Percentiles rank a stretch among this genome's conserved stretches.
Conservation (phyloP, 1,140 invertebrate species). For the Drosophila auraria region DNA sequence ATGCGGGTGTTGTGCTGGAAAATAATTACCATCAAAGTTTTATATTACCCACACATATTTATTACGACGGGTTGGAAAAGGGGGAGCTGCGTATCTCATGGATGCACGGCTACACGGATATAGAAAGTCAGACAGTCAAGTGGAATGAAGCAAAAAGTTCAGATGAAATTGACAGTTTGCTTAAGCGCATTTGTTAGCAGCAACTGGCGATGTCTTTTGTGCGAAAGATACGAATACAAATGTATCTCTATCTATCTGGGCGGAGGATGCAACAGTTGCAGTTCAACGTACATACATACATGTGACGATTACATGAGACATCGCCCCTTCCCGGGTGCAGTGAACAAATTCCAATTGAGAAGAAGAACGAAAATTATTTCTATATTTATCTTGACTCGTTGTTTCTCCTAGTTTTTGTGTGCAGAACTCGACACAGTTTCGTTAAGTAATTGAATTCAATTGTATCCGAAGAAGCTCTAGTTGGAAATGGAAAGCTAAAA, state of each 20-base stretch:
- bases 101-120: slow-evolving; percentile 16
- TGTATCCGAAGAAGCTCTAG: slow-evolving; percentile 27
- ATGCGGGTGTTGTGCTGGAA: slow-evolving; percentile 74
- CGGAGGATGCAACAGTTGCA: slow-evolving; percentile 41
- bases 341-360: slow-evolving; percentile 22
- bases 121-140: slow-evolving; percentile 44
- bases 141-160: slow-evolving; percentile 74
- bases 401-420: slow-evolving; percentile 14
- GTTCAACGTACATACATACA: slow-evolving; percentile 45
- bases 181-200: slow-evolving; percentile 70
- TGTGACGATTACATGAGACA: slow-evolving; percentile 60
- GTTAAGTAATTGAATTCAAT: slow-evolving; percentile 76
- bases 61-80: slow-evolving; percentile 20
- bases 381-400: slow-evolving; percentile 53
- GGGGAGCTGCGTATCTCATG: slow-evolving; percentile 33
- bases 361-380: slow-evolving; percentile 42
- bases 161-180: slow-evolving; percentile 79
- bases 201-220: slow-evolving; percentile 63
- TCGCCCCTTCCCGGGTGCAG: slow-evolving; percentile 6
- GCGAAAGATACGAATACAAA: slow-evolving; percentile 47
- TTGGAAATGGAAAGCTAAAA: slow-evolving; percentile 44
- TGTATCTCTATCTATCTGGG: slow-evolving; percentile 37
- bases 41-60: slow-evolving; percentile 67
- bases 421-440: slow-evolving; percentile 50
- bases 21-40: slow-evolving; percentile 81